A percentile compares a stretch with the other conserved stretches of the same genome.
phyloP scores from a whole-genome alignment of 1,140 invertebrate species.

The Leguminivora glycinivorella region DNA sequence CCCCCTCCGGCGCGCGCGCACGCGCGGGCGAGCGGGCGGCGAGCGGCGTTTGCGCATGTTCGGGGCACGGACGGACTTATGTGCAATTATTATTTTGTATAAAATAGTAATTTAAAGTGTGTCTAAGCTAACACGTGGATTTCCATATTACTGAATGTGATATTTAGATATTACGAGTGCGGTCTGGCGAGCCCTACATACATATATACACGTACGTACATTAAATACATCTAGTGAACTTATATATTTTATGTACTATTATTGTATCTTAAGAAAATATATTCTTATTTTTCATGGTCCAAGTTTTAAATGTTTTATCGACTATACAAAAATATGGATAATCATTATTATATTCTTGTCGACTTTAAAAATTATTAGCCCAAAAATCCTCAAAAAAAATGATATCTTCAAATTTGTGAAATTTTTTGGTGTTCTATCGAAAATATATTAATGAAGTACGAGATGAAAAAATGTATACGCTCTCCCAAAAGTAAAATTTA shows the following conservation, averaged over 20 bases:
- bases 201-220: conserved; percentile 66
- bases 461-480: conserved; percentile 75
- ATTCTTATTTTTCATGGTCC: conserved; percentile 79
- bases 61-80: conserved; percentile 62
- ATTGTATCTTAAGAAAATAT: conserved; percentile 78
- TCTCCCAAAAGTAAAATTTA: conserved; percentile 71
- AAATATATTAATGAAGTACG: conserved; percentile 70
- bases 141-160: conserved; percentile 78
- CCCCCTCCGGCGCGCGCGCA: conserved; percentile 36
- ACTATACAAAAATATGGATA: conserved; percentile 78
- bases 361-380: conserved; percentile 73
- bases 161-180: conserved; percentile 77
- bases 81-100: conserved; percentile 79
- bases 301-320: conserved; percentile 79
- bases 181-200: conserved; percentile 51
- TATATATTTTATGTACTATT: conserved; percentile 79
- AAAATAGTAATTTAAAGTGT: conserved; percentile 75
- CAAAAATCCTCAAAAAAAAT: conserved; percentile 74
- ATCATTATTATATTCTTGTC: conserved; percentile 79
- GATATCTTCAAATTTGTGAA: conserved; percentile 76
- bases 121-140: conserved; percentile 75
- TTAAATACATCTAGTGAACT: conserved; percentile 73
- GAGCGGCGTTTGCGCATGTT: conserved; percentile 44
- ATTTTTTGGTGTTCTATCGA: conserved; percentile 77
- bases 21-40: conserved; percentile 42